A percentile compares a stretch with the other conserved stretches of the same genome.
phyloP scores from a whole-genome alignment of 2,888 invertebrate species.

The Ischnus inquisitorius region DNA sequence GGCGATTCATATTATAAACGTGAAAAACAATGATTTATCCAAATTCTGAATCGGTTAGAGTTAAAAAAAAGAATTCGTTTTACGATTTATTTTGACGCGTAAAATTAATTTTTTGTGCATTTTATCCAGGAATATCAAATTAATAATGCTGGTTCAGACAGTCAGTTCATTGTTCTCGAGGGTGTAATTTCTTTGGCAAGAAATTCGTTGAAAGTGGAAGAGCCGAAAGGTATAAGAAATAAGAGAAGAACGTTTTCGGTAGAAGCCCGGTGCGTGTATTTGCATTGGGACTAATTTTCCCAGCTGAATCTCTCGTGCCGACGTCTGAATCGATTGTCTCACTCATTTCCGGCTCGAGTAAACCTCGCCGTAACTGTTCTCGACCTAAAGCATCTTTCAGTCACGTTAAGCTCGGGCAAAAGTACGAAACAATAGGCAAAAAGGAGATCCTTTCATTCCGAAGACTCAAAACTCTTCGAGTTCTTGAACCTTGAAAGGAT shows the following conservation, averaged over 20 bases:
- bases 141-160: neutral
- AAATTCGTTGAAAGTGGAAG: neutral
- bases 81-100: neutral
- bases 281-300: slow-evolving; percentile 64
- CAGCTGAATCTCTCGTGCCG: slow-evolving; percentile 18
- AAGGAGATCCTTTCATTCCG: neutral
- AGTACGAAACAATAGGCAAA: neutral
- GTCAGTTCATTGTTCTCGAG: neutral
- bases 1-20: neutral
- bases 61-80: neutral
- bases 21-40: neutral
- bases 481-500: neutral
- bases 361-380: slow-evolving; percentile 14
- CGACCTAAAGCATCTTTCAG: neutral
- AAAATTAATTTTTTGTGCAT: neutral
- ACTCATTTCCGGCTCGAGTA: slow-evolving; percentile 55
- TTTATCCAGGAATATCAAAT: neutral
- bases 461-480: neutral
- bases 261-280: slow-evolving; percentile 53
- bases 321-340: slow-evolving; percentile 62
- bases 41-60: neutral
- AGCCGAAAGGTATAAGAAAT: slow-evolving; percentile 38
- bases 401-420: slow-evolving; percentile 22
- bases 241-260: slow-evolving; percentile 46
- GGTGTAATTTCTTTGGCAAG: neutral